Base-by-base conservation (phyloP, 2,888 invertebrate species). In the Podotricha telesiphe region DNA sequence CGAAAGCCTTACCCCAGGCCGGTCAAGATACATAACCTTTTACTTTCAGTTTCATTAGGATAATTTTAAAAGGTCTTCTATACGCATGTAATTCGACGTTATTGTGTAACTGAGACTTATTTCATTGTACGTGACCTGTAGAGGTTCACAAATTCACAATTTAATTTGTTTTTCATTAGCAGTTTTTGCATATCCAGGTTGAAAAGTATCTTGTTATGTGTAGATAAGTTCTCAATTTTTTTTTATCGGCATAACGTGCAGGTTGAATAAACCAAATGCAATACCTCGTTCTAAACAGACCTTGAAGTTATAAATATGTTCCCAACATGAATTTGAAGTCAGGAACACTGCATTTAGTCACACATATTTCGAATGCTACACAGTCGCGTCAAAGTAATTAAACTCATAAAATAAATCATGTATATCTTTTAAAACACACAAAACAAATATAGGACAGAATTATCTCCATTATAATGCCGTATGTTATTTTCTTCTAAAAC, bases 1-100 rank as follows among this genome's bases (percentile, higher is more conserved):
- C 81, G 68, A 66, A 63, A 63, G 63, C 65, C 65, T 70, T 19
- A 37, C 50, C 48, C 64, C 22, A 53, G 48, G 50, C 61, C 10
- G 47, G 53, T 19, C 61, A 22, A 28, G 37, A 53, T 48, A 47
- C 37, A 47, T 48, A 70, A 45, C 67, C 59, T 17, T 20, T 19
- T 61, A 34, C 20, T 67, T 67, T 37, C 19, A 17, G 11, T 53
- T 53, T 62, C 58, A 59, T 59, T 20, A 59, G 11, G 17, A 55
- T 55, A 37, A 55, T 37, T 53, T 15, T 34, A 55, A 53, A 28
- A 34, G 55, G 17, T 17, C 28, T 28, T 53, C 34, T 15, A 53
- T 2, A 13, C 15, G 7, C 28, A n/a, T 28, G 3, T 15, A 28
- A 28, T 28, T 37, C 8, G 15, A 51, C 0, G 0, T 13, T 22